A percentile compares a stretch with the other conserved stretches of the same genome.
These are phyloP conservation scores for Drosophila cracens DNA, from an alignment of 2,888 invertebrate species.

Conservation along the genomic window DNA sequence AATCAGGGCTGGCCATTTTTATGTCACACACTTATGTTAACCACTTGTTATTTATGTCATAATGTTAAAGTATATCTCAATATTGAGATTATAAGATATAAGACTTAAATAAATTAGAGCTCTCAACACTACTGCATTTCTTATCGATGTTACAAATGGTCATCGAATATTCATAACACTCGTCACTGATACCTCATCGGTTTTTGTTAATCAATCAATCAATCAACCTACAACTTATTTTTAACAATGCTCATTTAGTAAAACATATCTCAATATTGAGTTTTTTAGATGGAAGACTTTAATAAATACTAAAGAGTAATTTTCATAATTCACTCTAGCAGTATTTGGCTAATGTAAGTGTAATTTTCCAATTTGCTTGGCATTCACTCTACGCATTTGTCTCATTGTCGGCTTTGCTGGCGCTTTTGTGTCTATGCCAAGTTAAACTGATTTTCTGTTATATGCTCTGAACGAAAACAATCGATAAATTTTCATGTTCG, in stretches of 20 bases:
- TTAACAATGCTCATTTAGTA: neutral
- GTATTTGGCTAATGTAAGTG: slow-evolving; percentile 2
- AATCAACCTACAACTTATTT: neutral
- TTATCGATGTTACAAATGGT: neutral
- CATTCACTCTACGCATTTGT: slow-evolving; percentile 32
- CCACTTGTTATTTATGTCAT: neutral
- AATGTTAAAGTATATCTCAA: neutral
- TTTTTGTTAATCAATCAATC: neutral
- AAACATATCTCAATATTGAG: neutral
- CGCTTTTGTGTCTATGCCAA: slow-evolving; percentile 84
- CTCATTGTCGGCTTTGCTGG: slow-evolving; percentile 64
- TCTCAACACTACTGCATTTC: neutral
- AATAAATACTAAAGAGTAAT: neutral
- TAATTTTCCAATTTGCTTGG: slow-evolving; percentile 34
- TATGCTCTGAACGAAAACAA: slow-evolving; percentile 76
- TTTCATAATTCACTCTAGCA: neutral
- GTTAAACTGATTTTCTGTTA: slow-evolving; percentile 49
- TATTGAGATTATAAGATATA: neutral
- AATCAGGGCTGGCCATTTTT: neutral
- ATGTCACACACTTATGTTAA: neutral
- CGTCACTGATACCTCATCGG: neutral
- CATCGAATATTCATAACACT: neutral
- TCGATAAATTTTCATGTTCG: slow-evolving; percentile 72
- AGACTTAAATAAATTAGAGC: neutral
- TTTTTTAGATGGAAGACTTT: neutral